phyloP scores from a whole-genome alignment of 2,797 vertebrate genomes.

The Thamnophis elegans region DNA sequence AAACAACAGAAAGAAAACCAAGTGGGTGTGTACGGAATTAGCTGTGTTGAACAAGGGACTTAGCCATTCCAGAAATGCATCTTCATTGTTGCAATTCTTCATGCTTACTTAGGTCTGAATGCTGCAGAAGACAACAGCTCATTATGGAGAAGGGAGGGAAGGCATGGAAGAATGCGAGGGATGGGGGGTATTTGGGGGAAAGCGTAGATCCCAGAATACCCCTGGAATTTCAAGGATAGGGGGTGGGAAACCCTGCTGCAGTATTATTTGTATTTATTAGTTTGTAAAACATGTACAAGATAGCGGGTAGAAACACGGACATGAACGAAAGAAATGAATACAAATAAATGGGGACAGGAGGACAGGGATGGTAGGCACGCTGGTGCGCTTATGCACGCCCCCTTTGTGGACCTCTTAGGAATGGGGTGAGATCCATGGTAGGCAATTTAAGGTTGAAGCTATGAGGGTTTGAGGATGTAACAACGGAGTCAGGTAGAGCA shows the following conservation, averaged over 20 bases:
- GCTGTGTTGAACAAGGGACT: constrained; percentile 73
- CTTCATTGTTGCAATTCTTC: constrained; percentile 74
- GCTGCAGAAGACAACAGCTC: constrained; percentile 69
- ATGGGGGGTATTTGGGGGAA: not conserved
- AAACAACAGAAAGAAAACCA: constrained; percentile 65
- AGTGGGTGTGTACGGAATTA: constrained; percentile 68
- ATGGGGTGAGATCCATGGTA: no score
- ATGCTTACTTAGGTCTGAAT: constrained; percentile 76
- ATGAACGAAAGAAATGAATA: no score
- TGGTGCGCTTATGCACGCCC: no score
- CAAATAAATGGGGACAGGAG: no score
- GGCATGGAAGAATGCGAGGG: not conserved
- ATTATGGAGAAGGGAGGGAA: constrained; percentile 50
- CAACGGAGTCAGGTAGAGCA: no score
- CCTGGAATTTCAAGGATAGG: constrained; percentile 21
- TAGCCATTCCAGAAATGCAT: constrained; percentile 71
- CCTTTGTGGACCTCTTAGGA: no score
- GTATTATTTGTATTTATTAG: not conserved
- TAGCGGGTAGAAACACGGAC: no score
- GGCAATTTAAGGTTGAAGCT: no score
- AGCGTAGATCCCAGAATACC: not conserved
- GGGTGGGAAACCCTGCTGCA: constrained; percentile 14
- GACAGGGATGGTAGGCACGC: no score
- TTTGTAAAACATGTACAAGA: no score
- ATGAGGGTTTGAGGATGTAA: no score